Evolutionary conservation across 1,140 invertebrate genomes (phyloP), one percentile per base, ranked within the genome.

Genomic region (Fopius arisanus): DNA sequence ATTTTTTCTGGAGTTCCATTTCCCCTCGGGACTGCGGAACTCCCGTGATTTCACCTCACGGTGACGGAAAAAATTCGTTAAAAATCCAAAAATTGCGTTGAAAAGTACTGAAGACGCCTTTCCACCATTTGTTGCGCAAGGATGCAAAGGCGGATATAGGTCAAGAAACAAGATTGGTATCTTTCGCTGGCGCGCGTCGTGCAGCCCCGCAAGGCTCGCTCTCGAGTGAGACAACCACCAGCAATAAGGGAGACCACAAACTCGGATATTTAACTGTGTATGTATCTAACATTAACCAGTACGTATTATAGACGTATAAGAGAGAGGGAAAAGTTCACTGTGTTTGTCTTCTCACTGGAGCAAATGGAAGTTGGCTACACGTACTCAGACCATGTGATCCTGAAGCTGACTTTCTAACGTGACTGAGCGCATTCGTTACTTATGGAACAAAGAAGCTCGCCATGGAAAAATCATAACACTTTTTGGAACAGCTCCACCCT

Each of bases 91-190:
- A 31, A 31, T 31, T 59, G 1, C 21, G 9, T 16, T 76, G 75
- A 78, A 75, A 80, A 83, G 83, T 82, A 81, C 82, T 80, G 80
- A 84, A 83, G 81, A 83, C 80, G 78, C 79, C 84, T 83, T 84
- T 82, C 78, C 70, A 79, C 79, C 70, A 10, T 14, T 26, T 63
- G 80, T 86, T 85, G 84, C 83, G 83, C 85, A 86, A 87, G 79
- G 81, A 82, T 81, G 82, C 84, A 82, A 86, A 84, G 78, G 79
- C 82, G 82, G 84, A 87, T 87, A 86, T 86, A 83, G 85, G 85
- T 86, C 85, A 87, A 86, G 83, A 87, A 87, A 83, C 80, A 85
- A 87, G 85, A 87, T 86, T 87, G 82, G 81, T 85, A 86, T 87
- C 85, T 86, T 78, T 66, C 29, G 40, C 14, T 16, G 21, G 70